Base-by-base conservation (phyloP, 1,140 invertebrate species). In the Pissodes strobi region DNA sequence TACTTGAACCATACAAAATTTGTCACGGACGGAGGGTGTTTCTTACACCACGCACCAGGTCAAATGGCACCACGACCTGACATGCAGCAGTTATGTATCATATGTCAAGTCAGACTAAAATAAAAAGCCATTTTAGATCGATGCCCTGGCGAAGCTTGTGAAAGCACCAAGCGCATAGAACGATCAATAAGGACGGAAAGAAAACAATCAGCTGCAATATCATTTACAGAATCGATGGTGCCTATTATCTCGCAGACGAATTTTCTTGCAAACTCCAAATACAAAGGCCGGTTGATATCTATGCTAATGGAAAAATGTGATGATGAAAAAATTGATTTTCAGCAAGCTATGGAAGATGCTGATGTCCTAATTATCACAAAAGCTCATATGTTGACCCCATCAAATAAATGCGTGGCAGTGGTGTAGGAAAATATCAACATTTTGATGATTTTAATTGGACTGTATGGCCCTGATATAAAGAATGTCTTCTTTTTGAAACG, bases 251-350 rank as follows among this genome's bases (percentile, higher is more conserved):
- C 46, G 46, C 46, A 49, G 46, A 19, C 9, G 22, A 49, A 12
- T 49, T 49, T 17, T 19, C 46, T 52, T 52, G 49, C 23, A 52
- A 52, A 52, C 27, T 52, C 27, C 49, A 52, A 25, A 52, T 25
- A 52, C 49, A 52, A 52, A 23, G 27, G 49, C 49, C 49, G 49
- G 49, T 52, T 52, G 49, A 52, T 52, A 53, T 5, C n/a, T 15
- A 23, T 57, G 21, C 8, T 23, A 21, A 56, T 56, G 53, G 22
- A 41, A 3, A 34, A 15, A 38, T 37, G 4, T 39, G 21, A 27
- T 15, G 27, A 53, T 21, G 10, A 2, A 53, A 53, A 53, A 10
- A 34, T 53, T 53, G 30, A 53, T 27, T 30, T 1, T 6, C 10
- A 41, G 55, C 25, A 58, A 10, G 12, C 55, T 37, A 37, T 17